Evolutionary conservation across 2,888 invertebrate genomes (phyloP).

Genomic region (Physocephala rufipes): DNA sequence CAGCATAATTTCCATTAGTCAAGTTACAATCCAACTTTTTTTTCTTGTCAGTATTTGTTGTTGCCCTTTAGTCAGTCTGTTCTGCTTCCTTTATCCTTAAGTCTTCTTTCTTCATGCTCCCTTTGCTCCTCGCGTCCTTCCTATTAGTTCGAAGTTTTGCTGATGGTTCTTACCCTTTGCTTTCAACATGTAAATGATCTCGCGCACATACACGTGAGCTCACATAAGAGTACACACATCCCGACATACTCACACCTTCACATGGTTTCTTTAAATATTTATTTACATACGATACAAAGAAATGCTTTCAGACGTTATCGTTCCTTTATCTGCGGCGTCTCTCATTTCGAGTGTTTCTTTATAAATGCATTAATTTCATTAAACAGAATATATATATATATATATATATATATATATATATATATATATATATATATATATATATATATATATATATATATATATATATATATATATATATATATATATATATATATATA

Average conservation of each 20-base stretch:
- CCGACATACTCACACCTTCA: neutral
- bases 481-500: too few species aligned
- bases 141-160: too few species aligned
- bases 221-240: too few species aligned
- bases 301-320: conserved; percentile 30
- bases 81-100: neutral
- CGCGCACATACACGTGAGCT: too few species aligned
- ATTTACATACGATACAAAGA: conserved; percentile 20
- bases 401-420: neutral
- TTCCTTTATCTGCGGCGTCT: neutral
- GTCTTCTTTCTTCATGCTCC: too few species aligned
- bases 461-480: too few species aligned
- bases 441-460: too few species aligned
- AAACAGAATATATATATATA: neutral
- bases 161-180: too few species aligned
- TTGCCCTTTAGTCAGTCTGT: neutral
- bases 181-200: too few species aligned
- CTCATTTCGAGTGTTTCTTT: neutral
- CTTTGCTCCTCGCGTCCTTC: too few species aligned
- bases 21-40: neutral
- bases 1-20: neutral
- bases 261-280: conserved; percentile 4
- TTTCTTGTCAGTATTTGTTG: neutral
- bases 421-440: too few species aligned
- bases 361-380: neutral